Evolutionary conservation across 1,140 invertebrate genomes (phyloP).

Genomic region (Cryptotermes secundus): DNA sequence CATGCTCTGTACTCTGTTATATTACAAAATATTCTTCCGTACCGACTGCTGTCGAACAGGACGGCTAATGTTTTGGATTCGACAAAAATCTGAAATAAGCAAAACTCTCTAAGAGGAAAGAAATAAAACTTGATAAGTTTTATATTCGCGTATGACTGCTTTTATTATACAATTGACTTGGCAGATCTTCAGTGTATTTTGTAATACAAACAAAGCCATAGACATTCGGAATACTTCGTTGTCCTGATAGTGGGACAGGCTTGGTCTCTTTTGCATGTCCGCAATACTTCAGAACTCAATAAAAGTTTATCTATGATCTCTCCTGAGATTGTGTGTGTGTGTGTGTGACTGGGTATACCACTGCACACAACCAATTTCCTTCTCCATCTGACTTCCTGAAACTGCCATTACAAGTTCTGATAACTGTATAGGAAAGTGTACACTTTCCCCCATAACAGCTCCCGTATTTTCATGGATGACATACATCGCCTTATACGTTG

Average conservation of each 20-base stretch:
- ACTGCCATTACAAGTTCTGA: background rate
- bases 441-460: background rate
- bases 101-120: too few species aligned
- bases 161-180: background rate
- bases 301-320: background rate
- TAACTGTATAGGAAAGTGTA: background rate
- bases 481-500: background rate
- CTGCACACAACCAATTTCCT: background rate
- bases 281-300: background rate
- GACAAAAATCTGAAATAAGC: too few species aligned
- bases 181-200: background rate
- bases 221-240: background rate
- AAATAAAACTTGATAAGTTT: background rate
- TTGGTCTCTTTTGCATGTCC: background rate
- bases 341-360: background rate
- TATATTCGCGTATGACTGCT: background rate
- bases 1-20: too few species aligned
- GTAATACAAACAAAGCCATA: background rate
- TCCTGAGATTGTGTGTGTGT: background rate
- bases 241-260: background rate
- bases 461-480: background rate
- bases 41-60: too few species aligned
- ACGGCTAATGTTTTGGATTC: too few species aligned
- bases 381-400: background rate
- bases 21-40: too few species aligned